Evolutionary conservation across 2,797 vertebrate genomes (phyloP).

Genomic region (Trachurus trachurus): DNA sequence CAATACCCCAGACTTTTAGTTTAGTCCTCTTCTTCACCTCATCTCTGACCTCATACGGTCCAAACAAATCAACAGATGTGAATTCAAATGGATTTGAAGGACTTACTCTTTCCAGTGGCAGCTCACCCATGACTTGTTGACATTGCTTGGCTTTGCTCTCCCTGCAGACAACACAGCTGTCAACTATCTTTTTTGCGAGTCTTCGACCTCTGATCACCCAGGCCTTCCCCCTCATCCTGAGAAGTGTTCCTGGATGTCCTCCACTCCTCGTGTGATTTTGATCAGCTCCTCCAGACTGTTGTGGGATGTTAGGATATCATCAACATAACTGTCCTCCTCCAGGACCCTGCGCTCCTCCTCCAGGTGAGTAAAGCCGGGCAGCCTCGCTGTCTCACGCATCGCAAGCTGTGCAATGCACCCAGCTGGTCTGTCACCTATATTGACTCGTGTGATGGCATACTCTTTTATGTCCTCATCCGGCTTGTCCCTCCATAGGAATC

Average conservation of each 20-base stretch:
- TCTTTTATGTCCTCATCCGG: background rate
- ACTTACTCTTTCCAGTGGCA: background rate
- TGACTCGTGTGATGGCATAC: constrained; percentile 16
- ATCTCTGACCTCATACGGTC: constrained; percentile 3
- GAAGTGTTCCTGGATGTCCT: constrained; percentile 11
- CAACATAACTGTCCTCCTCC: constrained; percentile 6
- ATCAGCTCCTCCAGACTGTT: background rate
- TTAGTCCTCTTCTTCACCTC: background rate
- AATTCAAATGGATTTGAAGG: background rate
- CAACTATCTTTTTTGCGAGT: constrained; percentile 2
- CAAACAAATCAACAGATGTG: constrained; percentile 18
- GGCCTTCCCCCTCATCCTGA: background rate
- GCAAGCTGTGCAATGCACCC: constrained; percentile 34
- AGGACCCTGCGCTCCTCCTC: background rate
- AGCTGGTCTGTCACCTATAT: constrained; percentile 6
- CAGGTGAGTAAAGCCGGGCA: background rate
- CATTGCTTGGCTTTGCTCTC: background rate
- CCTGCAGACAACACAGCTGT: too few relatives aligned
- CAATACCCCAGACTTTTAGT: background rate
- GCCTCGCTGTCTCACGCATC: constrained; percentile 10
- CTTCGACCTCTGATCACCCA: constrained; percentile 19
- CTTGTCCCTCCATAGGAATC: constrained; percentile 24
- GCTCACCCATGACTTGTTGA: constrained; percentile 33
- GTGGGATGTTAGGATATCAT: constrained; percentile 15
- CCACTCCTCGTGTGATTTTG: background rate